A percentile compares a stretch with the other conserved stretches of the same genome.
Evolutionary conservation across 2,113 vertebrate genomes (phyloP).

Genomic region (Deroptyus accipitrinus): DNA sequence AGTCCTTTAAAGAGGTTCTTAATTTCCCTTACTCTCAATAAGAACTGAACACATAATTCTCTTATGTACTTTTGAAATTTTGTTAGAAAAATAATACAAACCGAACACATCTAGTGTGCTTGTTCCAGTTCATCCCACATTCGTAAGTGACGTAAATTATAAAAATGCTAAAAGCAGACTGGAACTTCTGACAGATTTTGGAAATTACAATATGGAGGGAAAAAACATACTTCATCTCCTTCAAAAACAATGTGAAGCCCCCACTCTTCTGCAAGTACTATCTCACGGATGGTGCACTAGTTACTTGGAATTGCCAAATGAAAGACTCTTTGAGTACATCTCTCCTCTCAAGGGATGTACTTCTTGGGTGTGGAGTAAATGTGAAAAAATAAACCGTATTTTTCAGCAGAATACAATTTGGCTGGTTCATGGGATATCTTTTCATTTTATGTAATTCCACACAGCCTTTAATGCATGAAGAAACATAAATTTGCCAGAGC

Average conservation of each 20-base stretch:
- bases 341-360: rapidly evolving
- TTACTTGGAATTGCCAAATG: neutral
- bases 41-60: neutral
- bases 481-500: neutral
- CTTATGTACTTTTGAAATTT: neutral
- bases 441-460: neutral
- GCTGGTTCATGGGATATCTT: neutral
- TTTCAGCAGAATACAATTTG: neutral
- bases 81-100: neutral
- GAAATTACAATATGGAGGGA: neutral
- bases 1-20: neutral
- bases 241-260: neutral
- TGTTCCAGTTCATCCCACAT: neutral
- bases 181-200: neutral
- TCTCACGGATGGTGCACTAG: neutral
- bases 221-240: neutral
- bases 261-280: neutral
- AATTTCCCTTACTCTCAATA: neutral
- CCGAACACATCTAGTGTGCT: neutral
- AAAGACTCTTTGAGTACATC: neutral
- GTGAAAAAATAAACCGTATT: neutral
- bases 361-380: neutral
- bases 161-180: neutral
- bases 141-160: neutral
- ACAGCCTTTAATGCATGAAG: neutral